Base-by-base conservation (phyloP, 2,888 invertebrate species). In the Pachydiplax longipennis region DNA sequence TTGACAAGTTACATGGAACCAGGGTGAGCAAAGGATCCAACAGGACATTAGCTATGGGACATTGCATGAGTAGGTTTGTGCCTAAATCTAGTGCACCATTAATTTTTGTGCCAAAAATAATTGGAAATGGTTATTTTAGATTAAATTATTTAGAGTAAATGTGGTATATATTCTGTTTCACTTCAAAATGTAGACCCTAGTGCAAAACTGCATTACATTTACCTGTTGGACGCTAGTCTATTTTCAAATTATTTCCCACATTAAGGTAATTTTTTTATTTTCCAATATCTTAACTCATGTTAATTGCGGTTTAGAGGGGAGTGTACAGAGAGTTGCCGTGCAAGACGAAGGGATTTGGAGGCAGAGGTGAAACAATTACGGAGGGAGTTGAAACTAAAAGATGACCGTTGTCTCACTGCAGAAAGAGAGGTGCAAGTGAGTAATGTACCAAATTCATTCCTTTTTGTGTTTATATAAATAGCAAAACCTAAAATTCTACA, bases 251-350 rank as follows among this genome's bases (percentile, higher is more conserved):
- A 18, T 65, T 2, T 22, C 6, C 25, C 10, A 0, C 2, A 4
- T 18, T 22, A 65, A 4, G 10, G 25, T 8, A 65, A 1, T 73
- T 73, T 73, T 12, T 2, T 10, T 25, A 73, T 25, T 73, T 15
- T 73, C 25, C 10, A 3, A 53, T 3, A 53, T 53, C 5, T 15
- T 53, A 18, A 18, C 18, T 53, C 15, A 53, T 53, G 3, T 53
- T 53, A 18, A 18, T 18, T 53, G 15, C 18, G 15, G 53, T 73
- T 31, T 91, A 94, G 94, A 80, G 94, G 95, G 90, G 96, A 96
- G 92, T 97, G 97, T 93, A 95, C 96, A 92, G 96, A 96, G 90
- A 94, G 94, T 83, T 97, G 97, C 93, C 95, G 96, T 93, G 92
- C 94, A 92, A 94, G 96, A 92, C 94, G 96, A 80, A 93, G 96